Base-by-base conservation (phyloP, 2,113 vertebrate genomes). In the Cercocebus atys region DNA sequence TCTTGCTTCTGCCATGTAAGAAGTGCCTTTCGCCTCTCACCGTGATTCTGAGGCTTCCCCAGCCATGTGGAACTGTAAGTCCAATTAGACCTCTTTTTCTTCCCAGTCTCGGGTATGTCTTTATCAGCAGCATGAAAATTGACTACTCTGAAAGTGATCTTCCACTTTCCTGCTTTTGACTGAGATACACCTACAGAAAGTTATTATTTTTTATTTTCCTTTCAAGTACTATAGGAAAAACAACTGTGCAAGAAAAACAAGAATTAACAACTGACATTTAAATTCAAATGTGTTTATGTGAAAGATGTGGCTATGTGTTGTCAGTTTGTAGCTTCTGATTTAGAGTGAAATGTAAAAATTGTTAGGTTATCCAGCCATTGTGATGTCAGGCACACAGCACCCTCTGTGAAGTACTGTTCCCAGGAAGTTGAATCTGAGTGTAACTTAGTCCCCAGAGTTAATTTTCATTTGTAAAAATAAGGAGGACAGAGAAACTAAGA, bases 191-290 rank as follows among this genome's bases (percentile, higher is more conserved):
- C 12, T 59, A 76, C 35, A 68, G 61, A 23, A 64, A 7, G 9
- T 30, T 30, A 66, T 70, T 11, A 20, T 55, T 64, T 90, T 27
- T 68, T 14, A 18, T 45, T 92, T 88, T 94, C 23, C 55, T 61
- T 88, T 95, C 47, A 85, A 52, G 80, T 92, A 80, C n/a, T 88
- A 92, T 30, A 95, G 47, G 30, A 61, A 90, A 93, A 90, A 82
- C 14, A 81, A 80, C 25, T 57, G 6, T 78, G 8, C 9, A 76
- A 93, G 16, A 43, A 88, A 91, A 93, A 94, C 27, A 88, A 91
- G 78, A 84, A 88, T 61, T 38, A 88, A 23, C 38, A 80, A 92
- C 18, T 75, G 85, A 88, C 18, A 75, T 4, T 52, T 84, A n/a
- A 35, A 68, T 91, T 85, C 35, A 85, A 92, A 85, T 81, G 20